Evolutionary conservation across 2,888 invertebrate genomes (phyloP).

Genomic region (Seira ritae): DNA sequence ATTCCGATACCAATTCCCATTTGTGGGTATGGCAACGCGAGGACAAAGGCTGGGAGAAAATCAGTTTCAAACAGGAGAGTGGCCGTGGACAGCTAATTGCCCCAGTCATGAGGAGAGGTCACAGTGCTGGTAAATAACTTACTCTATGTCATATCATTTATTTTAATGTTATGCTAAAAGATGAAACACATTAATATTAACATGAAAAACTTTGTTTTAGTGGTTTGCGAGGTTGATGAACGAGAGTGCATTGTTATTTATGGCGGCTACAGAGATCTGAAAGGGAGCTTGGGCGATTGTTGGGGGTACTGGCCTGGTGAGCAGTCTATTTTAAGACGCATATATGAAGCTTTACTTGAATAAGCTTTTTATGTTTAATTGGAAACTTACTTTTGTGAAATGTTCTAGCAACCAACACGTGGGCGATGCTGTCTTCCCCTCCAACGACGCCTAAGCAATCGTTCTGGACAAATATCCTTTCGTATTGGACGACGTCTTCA

Average conservation of each 20-base stretch:
- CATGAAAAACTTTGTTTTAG: too few species aligned
- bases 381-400: neutral
- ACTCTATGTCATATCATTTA: too few species aligned
- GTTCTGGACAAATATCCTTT: constrained; percentile 56
- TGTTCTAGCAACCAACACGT: constrained; percentile 85
- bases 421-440: constrained; percentile 79
- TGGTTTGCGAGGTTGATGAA: constrained; percentile 82
- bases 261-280: constrained; percentile 90
- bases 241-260: constrained; percentile 85
- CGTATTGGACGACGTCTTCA: constrained; percentile 74
- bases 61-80: constrained; percentile 38
- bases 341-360: too few species aligned
- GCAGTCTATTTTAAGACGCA: neutral
- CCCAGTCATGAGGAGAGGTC: constrained; percentile 88
- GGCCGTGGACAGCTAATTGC: constrained; percentile 75
- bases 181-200: too few species aligned
- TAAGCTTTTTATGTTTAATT: too few species aligned
- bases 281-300: constrained; percentile 88
- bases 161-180: too few species aligned
- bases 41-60: constrained; percentile 39
- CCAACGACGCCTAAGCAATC: constrained; percentile 23
- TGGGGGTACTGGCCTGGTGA: constrained; percentile 93
- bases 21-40: constrained; percentile 45
- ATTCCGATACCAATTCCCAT: constrained; percentile 35
- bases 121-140: too few species aligned